A percentile compares a stretch with the other conserved stretches of the same genome.
phyloP scores from a whole-genome alignment of 2,113 vertebrate species.

The Eudyptes chrysolophus region DNA sequence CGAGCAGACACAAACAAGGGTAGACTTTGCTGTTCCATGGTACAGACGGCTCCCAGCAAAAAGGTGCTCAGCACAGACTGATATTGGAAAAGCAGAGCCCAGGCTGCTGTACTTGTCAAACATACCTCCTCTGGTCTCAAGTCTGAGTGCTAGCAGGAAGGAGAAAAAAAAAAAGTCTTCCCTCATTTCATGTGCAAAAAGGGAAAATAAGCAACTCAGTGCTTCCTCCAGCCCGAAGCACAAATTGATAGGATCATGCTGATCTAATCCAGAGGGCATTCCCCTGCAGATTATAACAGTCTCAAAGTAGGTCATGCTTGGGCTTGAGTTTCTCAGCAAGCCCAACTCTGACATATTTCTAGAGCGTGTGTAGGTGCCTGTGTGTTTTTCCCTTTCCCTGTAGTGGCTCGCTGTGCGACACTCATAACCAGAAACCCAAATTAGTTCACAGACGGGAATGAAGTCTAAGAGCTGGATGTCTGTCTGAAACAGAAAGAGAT shows the following conservation, averaged over 20 bases:
- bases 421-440: conserved; percentile 7
- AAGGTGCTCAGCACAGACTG: not conserved
- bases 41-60: not conserved
- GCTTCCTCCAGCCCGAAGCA: not conserved
- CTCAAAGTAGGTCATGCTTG: conserved; percentile 54
- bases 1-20: not conserved
- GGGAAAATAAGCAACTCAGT: not conserved
- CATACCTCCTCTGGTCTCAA: not conserved
- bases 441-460: not conserved
- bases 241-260: conserved; percentile 9
- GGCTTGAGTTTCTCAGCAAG: conserved; percentile 28
- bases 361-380: not conserved
- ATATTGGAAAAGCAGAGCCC: not conserved
- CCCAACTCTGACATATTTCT: conserved; percentile 28
- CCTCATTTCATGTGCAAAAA: not conserved
- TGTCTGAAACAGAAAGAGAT: not conserved
- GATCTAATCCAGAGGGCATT: conserved; percentile 62
- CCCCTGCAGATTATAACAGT: conserved; percentile 34
- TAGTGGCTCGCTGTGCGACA: not conserved
- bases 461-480: not conserved
- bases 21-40: not conserved
- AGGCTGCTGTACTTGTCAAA: not conserved
- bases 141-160: not conserved
- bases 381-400: not conserved
- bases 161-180: not conserved